Percentiles rank a stretch among this genome's conserved stretches.
Evolutionary conservation across 2,888 invertebrate genomes (phyloP).

Genomic region (Lydus trimaculatus): DNA sequence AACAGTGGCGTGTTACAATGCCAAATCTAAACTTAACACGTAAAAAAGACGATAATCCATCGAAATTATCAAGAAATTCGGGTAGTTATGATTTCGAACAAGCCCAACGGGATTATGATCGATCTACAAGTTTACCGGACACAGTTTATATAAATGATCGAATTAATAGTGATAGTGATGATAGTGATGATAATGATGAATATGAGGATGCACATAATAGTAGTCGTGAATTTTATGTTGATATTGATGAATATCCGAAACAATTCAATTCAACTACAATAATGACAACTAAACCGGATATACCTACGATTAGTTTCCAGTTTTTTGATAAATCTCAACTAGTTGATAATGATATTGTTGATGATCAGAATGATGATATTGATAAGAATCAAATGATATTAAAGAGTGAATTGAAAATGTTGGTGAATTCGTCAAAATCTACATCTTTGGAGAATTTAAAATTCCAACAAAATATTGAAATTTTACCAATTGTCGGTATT

Average conservation of each 20-base stretch:
- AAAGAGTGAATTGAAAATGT: conserved; percentile 52
- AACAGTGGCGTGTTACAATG: conserved; percentile 58
- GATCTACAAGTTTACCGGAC: conserved; percentile 43
- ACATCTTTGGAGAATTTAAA: conserved; percentile 33
- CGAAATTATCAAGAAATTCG: conserved; percentile 35
- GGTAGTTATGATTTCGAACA: conserved; percentile 57
- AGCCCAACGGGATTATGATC: conserved; percentile 52
- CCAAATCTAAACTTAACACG: conserved; percentile 50
- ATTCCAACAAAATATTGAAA: conserved; percentile 38
- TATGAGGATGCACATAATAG: conserved; percentile 35
- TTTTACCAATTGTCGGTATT: conserved; percentile 32
- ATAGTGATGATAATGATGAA: conserved; percentile 42
- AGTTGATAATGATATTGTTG: too few species aligned
- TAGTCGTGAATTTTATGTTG: conserved; percentile 40
- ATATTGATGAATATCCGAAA: conserved; percentile 32
- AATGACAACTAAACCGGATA: conserved; percentile 53
- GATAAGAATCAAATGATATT: conserved; percentile 13
- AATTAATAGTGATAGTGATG: conserved; percentile 45
- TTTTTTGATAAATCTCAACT: conserved; percentile 51
- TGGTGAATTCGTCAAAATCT: conserved; percentile 29
- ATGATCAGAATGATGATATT: conserved; percentile 26
- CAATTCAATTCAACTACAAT: conserved; percentile 37
- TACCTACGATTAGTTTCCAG: conserved; percentile 59
- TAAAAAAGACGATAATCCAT: conserved; percentile 40
- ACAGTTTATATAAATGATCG: conserved; percentile 44